Evolutionary conservation across 2,797 vertebrate genomes (phyloP).

Genomic region (Valencia hispanica): DNA sequence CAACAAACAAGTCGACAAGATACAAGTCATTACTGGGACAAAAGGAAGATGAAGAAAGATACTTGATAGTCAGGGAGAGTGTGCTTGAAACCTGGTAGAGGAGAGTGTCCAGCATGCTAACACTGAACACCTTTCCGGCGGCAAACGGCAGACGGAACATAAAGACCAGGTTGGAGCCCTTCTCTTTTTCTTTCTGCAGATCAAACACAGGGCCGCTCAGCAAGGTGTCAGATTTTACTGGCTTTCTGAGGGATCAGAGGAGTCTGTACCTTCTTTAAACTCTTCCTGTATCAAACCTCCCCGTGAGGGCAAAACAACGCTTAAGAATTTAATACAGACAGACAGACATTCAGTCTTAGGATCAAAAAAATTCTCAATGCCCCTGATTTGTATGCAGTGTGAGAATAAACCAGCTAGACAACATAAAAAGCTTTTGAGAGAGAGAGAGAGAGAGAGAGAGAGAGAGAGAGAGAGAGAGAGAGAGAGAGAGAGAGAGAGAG

Average conservation of each 20-base stretch:
- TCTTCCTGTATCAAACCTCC: background rate
- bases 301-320: background rate
- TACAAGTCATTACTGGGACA: conserved; percentile 14
- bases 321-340: background rate
- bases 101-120: conserved; percentile 88
- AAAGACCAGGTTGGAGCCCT: conserved; percentile 87
- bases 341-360: background rate
- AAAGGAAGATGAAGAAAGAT: background rate
- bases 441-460: conserved; percentile 11
- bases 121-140: conserved; percentile 88
- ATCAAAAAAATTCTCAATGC: background rate
- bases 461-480: conserved; percentile 16
- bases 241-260: conserved; percentile 2
- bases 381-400: conserved; percentile 10
- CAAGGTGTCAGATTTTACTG: conserved; percentile 9
- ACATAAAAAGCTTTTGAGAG: conserved; percentile 1
- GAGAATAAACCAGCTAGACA: conserved; percentile 5
- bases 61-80: conserved; percentile 11
- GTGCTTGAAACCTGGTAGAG: conserved; percentile 83
- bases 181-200: conserved; percentile 86
- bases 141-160: conserved; percentile 90
- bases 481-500: conserved; percentile 6
- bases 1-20: conserved; percentile 27
- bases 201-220: conserved; percentile 29
- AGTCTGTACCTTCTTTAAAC: conserved; percentile 9